phyloP scores from a whole-genome alignment of 2,113 vertebrate genomes.

The Paradisaea rubra region DNA sequence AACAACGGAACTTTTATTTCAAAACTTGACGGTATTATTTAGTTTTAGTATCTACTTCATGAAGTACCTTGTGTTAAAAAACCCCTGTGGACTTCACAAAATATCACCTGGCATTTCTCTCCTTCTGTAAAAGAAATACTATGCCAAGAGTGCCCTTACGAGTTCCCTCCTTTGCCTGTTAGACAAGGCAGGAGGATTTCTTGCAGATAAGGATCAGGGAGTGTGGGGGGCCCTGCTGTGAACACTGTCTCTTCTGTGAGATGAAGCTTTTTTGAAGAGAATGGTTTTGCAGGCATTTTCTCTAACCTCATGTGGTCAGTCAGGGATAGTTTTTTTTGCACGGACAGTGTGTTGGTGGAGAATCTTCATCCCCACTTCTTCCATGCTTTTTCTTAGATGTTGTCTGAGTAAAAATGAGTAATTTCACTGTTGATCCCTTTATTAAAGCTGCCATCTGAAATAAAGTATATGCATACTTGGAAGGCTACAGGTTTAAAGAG shows the following conservation, averaged over 20 bases:
- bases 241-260: not conserved
- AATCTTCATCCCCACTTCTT: not conserved
- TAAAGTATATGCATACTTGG: not conserved
- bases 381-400: not conserved
- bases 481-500: not conserved
- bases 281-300: not conserved
- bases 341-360: not conserved
- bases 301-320: not conserved
- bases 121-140: not conserved
- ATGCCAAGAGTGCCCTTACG: not conserved
- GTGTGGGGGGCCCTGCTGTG: not conserved
- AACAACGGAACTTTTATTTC: not conserved
- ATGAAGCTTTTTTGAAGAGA: not conserved
- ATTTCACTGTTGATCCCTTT: not conserved
- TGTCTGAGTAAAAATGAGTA: not conserved
- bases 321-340: not conserved
- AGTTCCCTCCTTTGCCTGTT: not conserved
- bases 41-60: not conserved
- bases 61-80: not conserved
- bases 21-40: not conserved
- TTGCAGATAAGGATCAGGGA: not conserved
- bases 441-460: not conserved
- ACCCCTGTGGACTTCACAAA: not conserved
- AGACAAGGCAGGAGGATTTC: not conserved
- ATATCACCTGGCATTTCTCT: not conserved